Percentiles rank a stretch among this genome's conserved stretches.
These are phyloP conservation scores for Apodemia mormo DNA, from an alignment of 2,888 invertebrate species.

Conservation along the genomic window DNA sequence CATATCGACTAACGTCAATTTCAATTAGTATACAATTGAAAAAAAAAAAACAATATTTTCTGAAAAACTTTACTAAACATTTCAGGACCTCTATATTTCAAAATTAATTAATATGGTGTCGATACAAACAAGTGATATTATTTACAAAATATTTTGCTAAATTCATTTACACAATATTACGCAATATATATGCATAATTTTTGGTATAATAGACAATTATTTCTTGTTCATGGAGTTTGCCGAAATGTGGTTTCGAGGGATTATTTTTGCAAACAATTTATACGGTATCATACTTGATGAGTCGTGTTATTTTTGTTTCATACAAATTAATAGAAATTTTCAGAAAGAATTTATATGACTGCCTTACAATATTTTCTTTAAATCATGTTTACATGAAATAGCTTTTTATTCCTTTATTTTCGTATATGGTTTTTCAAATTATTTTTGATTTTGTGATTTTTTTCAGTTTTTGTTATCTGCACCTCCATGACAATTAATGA, in stretches of 20 bases:
- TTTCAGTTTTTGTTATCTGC: too few species aligned
- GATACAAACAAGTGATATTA: constrained; percentile 32
- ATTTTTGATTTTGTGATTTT: too few species aligned
- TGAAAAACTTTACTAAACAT: too few species aligned
- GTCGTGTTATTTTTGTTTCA: constrained; percentile 19
- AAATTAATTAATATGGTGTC: constrained; percentile 20
- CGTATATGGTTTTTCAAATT: too few species aligned
- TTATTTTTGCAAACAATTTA: constrained; percentile 36
- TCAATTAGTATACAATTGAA: too few species aligned
- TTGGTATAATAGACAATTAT: constrained; percentile 74
- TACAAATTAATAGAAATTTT: constrained; percentile 19
- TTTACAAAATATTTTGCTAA: constrained; percentile 35
- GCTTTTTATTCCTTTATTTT: neutral
- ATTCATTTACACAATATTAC: constrained; percentile 33
- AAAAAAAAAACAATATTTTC: too few species aligned
- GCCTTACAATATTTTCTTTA: constrained; percentile 6
- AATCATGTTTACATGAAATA: neutral
- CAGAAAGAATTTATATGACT: constrained; percentile 19
- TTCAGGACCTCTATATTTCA: neutral
- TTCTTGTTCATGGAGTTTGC: constrained; percentile 49
- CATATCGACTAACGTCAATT: too few species aligned
- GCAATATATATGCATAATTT: constrained; percentile 55
- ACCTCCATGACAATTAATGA: too few species aligned
- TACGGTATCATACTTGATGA: constrained; percentile 28
- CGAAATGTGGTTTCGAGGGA: constrained; percentile 46